A percentile compares a stretch with the other conserved stretches of the same genome.
phyloP scores from a whole-genome alignment of 2,113 vertebrate genomes.

The Eonycteris spelaea region DNA sequence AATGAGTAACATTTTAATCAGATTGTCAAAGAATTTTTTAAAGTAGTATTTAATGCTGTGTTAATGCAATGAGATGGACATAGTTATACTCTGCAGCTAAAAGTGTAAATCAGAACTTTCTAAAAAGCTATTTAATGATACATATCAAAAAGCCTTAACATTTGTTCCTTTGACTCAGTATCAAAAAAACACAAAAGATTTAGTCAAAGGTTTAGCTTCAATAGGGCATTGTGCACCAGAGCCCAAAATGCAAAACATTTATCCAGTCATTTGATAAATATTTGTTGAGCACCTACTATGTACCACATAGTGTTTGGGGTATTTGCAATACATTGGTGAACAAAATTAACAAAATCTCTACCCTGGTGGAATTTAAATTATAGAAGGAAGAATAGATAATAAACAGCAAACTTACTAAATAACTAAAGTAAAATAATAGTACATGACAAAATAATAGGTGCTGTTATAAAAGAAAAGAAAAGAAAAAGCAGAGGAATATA shows the following conservation, averaged over 20 bases:
- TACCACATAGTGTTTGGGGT: neutral
- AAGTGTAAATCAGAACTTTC: neutral
- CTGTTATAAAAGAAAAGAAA: neutral
- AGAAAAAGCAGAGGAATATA: neutral
- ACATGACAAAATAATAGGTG: neutral
- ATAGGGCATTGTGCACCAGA: neutral
- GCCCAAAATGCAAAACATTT: neutral
- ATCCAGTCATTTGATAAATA: neutral
- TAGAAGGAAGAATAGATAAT: neutral
- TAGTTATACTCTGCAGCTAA: neutral
- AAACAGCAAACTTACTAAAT: neutral
- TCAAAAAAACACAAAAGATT: neutral
- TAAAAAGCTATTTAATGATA: neutral
- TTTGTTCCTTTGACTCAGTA: constrained; percentile 1
- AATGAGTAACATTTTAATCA: neutral
- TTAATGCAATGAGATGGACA: neutral
- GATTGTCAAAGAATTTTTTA: neutral
- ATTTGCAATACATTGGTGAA: neutral
- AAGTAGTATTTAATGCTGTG: neutral
- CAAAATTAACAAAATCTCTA: neutral
- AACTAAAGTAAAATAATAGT: neutral
- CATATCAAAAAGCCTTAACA: neutral
- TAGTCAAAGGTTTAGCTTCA: neutral
- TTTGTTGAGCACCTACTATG: neutral
- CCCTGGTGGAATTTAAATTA: neutral